Base-by-base conservation (phyloP, 2,888 invertebrate species). In the Margaritifera margaritifera region DNA sequence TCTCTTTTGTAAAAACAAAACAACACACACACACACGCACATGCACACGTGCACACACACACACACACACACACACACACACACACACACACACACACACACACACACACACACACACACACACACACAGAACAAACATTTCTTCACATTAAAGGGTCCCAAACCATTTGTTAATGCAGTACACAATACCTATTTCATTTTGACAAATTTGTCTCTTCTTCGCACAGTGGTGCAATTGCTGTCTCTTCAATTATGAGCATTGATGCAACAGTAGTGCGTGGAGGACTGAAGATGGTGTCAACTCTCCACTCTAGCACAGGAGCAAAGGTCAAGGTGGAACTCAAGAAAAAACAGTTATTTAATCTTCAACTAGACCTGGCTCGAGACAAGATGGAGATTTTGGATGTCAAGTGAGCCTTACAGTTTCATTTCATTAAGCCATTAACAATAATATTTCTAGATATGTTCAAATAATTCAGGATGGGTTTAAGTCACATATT, bases 251-350 rank as follows among this genome's bases (percentile, higher is more conserved):
- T 94, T 1, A 96, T 98, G 95, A 93, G 94, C 56, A 93, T 97
- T 0, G 94, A 95, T 82, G 94, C 95, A 1, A 94, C 94, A 67
- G 93, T 94, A 64, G 93, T 94, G n/a, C 92, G 93, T 4, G 94
- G 95, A 15, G 97, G 96, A 11, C 92, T 97, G n/a, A 94, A 95
- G 82, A 92, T 97, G 15, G 94, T 94, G 84, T 93, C 94, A 75
- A 94, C 94, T 62, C 90, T 97, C 42, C 96, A 96, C 88, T 95
- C 96, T 0, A 95, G 96, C 50, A 94, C 95, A 0, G 94, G 95
- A 1, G 90, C 96, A 0, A 94, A 94, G 81, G 94, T 94, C 0
- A 92, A 92, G 66, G 90, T 97, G 4, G 93, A 93, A 71, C 89
- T 96, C 20, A 92, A 94, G 22, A 94, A 94, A 0, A 91, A 93